A percentile compares a stretch with the other conserved stretches of the same genome.
These are phyloP conservation scores for Lagocephalus sceleratus DNA, from an alignment of 2,797 vertebrate genomes.

Conservation along the genomic window DNA sequence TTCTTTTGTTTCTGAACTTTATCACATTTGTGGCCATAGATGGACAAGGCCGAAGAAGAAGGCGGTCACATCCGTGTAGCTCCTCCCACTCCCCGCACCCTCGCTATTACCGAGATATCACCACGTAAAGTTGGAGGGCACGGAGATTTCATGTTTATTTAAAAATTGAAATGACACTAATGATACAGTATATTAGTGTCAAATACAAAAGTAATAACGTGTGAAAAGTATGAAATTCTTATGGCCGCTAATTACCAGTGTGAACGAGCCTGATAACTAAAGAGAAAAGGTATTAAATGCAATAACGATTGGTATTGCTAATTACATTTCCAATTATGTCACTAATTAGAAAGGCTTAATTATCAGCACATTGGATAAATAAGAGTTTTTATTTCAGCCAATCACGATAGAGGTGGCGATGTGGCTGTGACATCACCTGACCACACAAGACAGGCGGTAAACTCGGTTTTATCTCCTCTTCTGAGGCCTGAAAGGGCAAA, in stretches of 20 bases:
- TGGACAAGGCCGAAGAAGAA: conserved; percentile 1
- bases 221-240: conserved; percentile 68
- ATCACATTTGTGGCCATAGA: not conserved
- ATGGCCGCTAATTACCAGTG: conserved; percentile 71
- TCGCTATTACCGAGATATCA: too few relatives aligned
- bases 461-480: not conserved
- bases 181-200: conserved; percentile 31
- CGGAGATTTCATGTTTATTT: conserved; percentile 39
- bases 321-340: conserved; percentile 83
- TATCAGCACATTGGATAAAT: conserved; percentile 71
- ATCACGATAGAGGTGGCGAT: conserved; percentile 55
- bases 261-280: conserved; percentile 74
- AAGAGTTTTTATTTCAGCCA: conserved; percentile 54
- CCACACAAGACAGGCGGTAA: conserved; percentile 17
- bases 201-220: conserved; percentile 48
- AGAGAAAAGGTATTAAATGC: conserved; percentile 78
- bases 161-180: conserved; percentile 27
- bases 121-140: conserved; percentile 1
- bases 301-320: conserved; percentile 80
- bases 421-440: conserved; percentile 40
- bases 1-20: too few relatives aligned
- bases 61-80: not conserved
- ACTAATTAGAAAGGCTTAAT: conserved; percentile 80
- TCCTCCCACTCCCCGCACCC: too few relatives aligned
- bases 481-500: too few relatives aligned